Evolutionary conservation across 2,113 vertebrate species (phyloP), one percentile per base, ranked within the genome.

Genomic region (Apeltes quadracus): DNA sequence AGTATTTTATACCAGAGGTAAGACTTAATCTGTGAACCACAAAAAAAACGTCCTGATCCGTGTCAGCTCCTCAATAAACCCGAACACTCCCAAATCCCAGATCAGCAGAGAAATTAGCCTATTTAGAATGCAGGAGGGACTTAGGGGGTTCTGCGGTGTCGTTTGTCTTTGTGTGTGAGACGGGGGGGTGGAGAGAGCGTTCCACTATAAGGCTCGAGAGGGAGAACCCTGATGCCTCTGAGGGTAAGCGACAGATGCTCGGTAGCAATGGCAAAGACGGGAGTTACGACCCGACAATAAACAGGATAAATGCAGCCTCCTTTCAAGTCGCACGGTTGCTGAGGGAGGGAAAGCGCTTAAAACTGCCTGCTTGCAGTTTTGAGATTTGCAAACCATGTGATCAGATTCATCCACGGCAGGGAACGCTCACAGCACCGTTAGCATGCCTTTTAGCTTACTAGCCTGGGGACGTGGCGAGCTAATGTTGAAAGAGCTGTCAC

Each of bases 21-120:
- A 75, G 65, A 61, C 67, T 71, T 87, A 84, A 90, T 91, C 86
- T 57, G 39, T 74, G 64, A 84, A 79, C 65, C 38, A 25, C 27
- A 34, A 29, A 66, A 29, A 59, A 78, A 84, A 79, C 2, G 63
- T 63, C 83, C 83, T 81, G 75, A 92, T 92, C 79, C 90, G 88
- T 90, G 88, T 90, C 90, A 88, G 82, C 85, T 82, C 76, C 75
- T 81, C 83, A 85, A 82, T 86, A 81, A 87, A 89, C 79, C 79
- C 79, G 25, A 76, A 85, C 79, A 34, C 75, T 72, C 55, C 61
- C 75, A 89, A 92, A 89, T 92, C 92, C 92, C 91, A 84, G 68
- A 91, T 92, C 90, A 90, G 90, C 90, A 91, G 87, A 90, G 89
- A 94, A 92, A 93, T 93, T 91, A 93, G 84, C 92, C 91, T 86